Evolutionary conservation across 2,888 invertebrate species (phyloP), one percentile per base, ranked within the genome.

Genomic region (Macrosoma leucophasiata): DNA sequence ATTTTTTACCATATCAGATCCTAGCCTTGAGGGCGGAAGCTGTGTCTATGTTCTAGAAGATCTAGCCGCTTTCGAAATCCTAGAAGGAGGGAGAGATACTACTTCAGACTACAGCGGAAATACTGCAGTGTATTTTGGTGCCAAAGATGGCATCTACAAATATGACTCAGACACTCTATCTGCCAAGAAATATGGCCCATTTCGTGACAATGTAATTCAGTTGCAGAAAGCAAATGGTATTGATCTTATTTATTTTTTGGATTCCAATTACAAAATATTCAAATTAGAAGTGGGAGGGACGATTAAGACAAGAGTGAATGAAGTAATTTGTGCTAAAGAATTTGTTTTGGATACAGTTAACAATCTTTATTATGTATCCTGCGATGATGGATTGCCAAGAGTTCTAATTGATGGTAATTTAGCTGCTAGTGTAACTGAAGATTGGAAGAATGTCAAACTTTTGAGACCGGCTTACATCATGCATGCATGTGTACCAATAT

Each of bases 1-100:
- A 35, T 77, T 76, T 35, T 77, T 77, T 26, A 68, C 73, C 2
- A 49, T 74, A 14, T 29, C 58, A 0, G 71, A 74, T 31, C 52
- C 66, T 0, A 65, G 55, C 20, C 33, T 65, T 4, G 66, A 72
- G 29, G 70, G 70, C 2, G 75, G 71, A 0, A 58, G 61, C 13
- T 74, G 75, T 40, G 67, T 78, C 2, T 77, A 72, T n/a, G 73
- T 74, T 0, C 34, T 78, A 7, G 72, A 77, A 62, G 75, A 65
- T 1, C 54, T 71, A 6, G 69, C 69, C n/a, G 72, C 75, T 0
- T 76, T 63, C 15, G 74, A 75, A 53, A 32, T 76, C 0, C 41
- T 77, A 1, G 75, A 75, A 58, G 75, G 75, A 1, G 76, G 77
- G 0, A 52, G 72, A 32, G 77, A 77, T 22, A 51, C 69, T 0